Conservation (phyloP, 2,888 invertebrate genomes). For the Drosophila mercatorum region DNA sequence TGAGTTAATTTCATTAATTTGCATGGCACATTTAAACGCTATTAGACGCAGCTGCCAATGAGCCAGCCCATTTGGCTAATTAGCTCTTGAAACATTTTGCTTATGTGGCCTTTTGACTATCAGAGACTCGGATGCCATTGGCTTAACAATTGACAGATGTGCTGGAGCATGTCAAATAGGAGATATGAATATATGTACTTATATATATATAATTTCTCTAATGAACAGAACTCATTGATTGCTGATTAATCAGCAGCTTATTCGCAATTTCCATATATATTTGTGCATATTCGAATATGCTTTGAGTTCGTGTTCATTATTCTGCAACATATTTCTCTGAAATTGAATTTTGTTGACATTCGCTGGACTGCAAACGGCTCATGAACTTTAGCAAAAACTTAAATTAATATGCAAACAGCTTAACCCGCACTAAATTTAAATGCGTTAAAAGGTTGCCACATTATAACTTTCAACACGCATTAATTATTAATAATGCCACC, state of each 20-base stretch:
- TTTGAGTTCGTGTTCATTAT: neutral
- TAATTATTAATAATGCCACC: constrained; percentile 64
- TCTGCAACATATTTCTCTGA: neutral
- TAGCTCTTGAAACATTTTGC: constrained; percentile 47
- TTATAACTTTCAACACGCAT: constrained; percentile 55
- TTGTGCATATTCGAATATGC: neutral
- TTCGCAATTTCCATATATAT: too few species aligned
- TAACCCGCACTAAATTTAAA: constrained; percentile 43
- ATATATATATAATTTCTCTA: too few species aligned
- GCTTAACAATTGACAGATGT: neutral
- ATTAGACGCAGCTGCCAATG: constrained; percentile 11
- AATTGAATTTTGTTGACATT: neutral
- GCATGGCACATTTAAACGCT: constrained; percentile 25
- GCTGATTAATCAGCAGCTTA: neutral
- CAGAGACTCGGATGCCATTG: neutral
- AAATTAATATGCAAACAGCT: constrained; percentile 21
- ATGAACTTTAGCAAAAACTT: constrained; percentile 15
- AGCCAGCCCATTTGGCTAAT: constrained; percentile 57
- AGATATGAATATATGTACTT: too few species aligned
- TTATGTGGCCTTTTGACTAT: constrained; percentile 24
- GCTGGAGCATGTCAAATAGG: neutral
- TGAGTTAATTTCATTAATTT: constrained; percentile 63
- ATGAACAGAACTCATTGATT: neutral
- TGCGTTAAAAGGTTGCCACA: constrained; percentile 61
- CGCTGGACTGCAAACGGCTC: constrained; percentile 9